These are phyloP conservation scores for Apolygus lucorum DNA, from an alignment of 1,140 invertebrate genomes.

Conservation along the genomic window DNA sequence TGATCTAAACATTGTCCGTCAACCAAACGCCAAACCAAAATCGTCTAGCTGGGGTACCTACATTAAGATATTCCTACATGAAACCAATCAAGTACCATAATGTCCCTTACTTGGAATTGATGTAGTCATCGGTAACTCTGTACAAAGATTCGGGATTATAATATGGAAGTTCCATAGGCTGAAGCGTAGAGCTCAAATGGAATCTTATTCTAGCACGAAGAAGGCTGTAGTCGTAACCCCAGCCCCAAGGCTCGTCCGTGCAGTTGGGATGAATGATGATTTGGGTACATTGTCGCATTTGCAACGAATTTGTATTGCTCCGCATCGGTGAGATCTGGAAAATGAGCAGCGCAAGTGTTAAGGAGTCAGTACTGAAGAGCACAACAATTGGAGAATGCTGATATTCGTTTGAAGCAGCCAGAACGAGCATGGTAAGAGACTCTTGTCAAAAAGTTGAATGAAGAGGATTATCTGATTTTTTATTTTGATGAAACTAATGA, in stretches of 20 bases:
- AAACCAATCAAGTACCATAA: too few relatives aligned
- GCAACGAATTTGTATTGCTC: neutral
- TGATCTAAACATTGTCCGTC: too few relatives aligned
- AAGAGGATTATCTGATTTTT: too few relatives aligned
- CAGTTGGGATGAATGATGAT: slow-evolving; percentile 16
- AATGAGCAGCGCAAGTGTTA: neutral
- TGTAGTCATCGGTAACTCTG: neutral
- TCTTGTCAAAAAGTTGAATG: too few relatives aligned
- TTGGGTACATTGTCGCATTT: neutral
- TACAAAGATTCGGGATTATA: neutral
- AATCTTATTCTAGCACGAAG: neutral
- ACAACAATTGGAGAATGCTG: too few relatives aligned
- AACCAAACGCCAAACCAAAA: too few relatives aligned
- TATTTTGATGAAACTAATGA: too few relatives aligned
- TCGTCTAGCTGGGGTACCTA: too few relatives aligned
- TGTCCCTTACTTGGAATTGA: neutral
- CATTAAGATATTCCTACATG: too few relatives aligned
- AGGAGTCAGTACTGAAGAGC: neutral
- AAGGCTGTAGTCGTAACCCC: slow-evolving; percentile 3
- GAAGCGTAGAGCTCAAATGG: neutral
- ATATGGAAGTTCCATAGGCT: neutral
- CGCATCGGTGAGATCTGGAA: neutral
- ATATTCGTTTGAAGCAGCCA: too few relatives aligned
- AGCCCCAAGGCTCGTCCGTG: neutral
- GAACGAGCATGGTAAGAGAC: too few relatives aligned